Percentiles rank a stretch among this genome's conserved stretches.
Evolutionary conservation across 2,113 vertebrate genomes (phyloP).

Genomic region (Neomonachus schauinslandi): DNA sequence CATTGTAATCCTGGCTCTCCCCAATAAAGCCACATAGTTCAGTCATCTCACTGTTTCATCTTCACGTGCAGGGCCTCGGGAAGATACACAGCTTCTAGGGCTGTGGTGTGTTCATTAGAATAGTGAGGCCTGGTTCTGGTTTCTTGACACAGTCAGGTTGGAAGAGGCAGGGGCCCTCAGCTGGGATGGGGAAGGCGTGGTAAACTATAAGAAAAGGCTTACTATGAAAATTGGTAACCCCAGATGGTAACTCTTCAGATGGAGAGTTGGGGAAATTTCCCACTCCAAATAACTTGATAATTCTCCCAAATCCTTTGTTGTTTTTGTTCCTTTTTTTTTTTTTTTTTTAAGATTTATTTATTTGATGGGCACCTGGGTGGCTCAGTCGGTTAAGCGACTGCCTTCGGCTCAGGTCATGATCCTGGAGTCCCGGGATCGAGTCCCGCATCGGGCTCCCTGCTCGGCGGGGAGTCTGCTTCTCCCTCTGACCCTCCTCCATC

Average conservation of each 20-base stretch:
- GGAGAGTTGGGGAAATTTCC: background rate
- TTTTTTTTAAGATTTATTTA: background rate
- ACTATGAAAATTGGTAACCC: background rate
- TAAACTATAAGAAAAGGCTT: background rate
- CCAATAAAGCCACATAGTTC: conserved; percentile 72
- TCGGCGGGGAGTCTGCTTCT: too few relatives aligned
- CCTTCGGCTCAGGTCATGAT: too few relatives aligned
- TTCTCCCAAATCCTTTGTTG: background rate
- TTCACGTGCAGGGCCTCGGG: background rate
- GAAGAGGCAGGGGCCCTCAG: background rate
- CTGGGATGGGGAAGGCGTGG: accelerated
- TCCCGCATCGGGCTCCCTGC: too few relatives aligned
- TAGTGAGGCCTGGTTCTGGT: background rate
- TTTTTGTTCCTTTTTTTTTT: too few relatives aligned
- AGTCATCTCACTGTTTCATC: background rate
- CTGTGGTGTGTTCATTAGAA: background rate
- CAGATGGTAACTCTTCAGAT: background rate
- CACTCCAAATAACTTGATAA: background rate
- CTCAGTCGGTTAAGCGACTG: too few relatives aligned
- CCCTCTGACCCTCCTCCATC: too few relatives aligned
- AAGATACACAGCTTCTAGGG: background rate
- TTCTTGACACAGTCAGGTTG: background rate
- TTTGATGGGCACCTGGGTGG: too few relatives aligned
- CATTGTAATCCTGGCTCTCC: background rate
- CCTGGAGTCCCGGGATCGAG: too few relatives aligned